phyloP scores from a whole-genome alignment of 2,113 vertebrate genomes.

The Puma concolor region DNA sequence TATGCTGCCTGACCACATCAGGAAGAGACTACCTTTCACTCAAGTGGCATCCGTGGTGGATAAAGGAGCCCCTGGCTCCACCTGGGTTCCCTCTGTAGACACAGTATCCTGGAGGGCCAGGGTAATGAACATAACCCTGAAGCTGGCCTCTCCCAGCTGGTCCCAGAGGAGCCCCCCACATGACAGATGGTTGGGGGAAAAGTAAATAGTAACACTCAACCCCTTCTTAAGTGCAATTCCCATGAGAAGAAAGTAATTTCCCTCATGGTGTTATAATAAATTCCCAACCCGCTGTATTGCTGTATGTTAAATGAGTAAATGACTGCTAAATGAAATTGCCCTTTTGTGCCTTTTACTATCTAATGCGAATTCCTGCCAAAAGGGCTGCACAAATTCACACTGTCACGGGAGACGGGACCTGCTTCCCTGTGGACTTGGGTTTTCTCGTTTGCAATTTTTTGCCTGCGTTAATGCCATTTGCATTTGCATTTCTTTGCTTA shows the following conservation, averaged over 20 bases:
- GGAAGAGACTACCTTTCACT: neutral
- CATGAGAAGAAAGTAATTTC: conserved; percentile 8
- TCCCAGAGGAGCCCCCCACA: neutral
- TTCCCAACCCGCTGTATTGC: neutral
- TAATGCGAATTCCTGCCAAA: neutral
- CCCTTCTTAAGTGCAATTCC: conserved; percentile 11
- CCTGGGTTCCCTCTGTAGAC: neutral
- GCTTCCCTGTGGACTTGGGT: neutral
- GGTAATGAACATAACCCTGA: neutral
- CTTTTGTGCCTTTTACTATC: neutral
- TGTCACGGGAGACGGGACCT: neutral
- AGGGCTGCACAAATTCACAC: neutral
- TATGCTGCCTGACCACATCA: neutral
- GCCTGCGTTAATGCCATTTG: neutral
- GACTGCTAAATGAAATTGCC: neutral
- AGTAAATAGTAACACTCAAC: neutral
- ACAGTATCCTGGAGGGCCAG: neutral
- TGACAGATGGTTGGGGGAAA: neutral
- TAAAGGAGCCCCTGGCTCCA: neutral
- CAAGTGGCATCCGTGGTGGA: neutral
- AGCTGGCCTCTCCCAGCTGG: neutral
- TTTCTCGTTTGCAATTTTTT: neutral
- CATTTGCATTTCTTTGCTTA: conserved; percentile 10
- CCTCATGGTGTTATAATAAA: neutral
- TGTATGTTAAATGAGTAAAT: conserved; percentile 12